phyloP scores from a whole-genome alignment of 2,888 invertebrate genomes.

The Limulus polyphemus region DNA sequence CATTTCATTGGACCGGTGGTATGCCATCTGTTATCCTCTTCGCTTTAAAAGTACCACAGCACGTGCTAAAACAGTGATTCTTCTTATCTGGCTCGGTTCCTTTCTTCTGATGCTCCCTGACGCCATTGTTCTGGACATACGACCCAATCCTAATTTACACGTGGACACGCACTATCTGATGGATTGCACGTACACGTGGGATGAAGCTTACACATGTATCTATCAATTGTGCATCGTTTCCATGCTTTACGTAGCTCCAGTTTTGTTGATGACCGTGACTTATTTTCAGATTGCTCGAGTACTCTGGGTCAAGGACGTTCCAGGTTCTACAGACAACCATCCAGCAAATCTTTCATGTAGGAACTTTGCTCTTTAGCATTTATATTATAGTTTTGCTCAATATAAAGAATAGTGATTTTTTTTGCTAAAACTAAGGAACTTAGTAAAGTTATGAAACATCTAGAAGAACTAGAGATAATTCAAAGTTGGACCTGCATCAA shows the following conservation, averaged over 20 bases:
- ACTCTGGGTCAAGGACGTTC: constrained; percentile 67
- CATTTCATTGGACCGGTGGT: no score
- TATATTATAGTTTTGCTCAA: no score
- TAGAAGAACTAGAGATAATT: no score
- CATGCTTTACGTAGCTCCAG: constrained; percentile 65
- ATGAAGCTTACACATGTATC: constrained; percentile 47
- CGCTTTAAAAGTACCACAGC: constrained; percentile 72
- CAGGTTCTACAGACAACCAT: constrained; percentile 40
- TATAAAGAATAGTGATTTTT: no score
- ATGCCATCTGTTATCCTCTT: constrained; percentile 44
- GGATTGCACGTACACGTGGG: constrained; percentile 60
- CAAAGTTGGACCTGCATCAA: no score
- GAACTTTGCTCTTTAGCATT: no score
- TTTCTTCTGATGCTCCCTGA: constrained; percentile 49
- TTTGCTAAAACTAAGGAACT: no score
- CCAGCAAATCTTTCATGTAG: no score
- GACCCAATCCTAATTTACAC: constrained; percentile 32
- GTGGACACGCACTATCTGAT: constrained; percentile 47
- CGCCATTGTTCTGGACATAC: constrained; percentile 48
- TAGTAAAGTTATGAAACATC: no score
- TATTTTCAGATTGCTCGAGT: constrained; percentile 72
- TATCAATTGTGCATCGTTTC: constrained; percentile 33
- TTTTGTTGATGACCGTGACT: constrained; percentile 66
- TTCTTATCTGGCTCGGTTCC: constrained; percentile 67
- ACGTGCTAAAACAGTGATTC: constrained; percentile 64